Percentiles rank a stretch among this genome's conserved stretches.
Evolutionary conservation across 2,113 vertebrate genomes (phyloP).

Genomic region (Paramormyrops kingsleyae): DNA sequence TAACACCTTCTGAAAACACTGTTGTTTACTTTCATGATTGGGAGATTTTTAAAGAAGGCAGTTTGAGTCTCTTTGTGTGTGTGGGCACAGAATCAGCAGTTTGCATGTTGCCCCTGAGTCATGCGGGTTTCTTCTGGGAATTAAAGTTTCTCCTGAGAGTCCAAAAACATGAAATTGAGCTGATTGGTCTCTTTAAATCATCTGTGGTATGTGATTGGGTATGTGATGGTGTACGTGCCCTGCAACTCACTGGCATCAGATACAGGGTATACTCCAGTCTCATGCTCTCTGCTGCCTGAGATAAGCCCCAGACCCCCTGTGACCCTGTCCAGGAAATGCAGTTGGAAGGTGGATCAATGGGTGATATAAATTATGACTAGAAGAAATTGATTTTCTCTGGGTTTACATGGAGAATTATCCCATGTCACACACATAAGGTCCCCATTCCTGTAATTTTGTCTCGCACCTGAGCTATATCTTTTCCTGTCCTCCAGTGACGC

Average conservation of each 20-base stretch:
- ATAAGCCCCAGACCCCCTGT: not conserved
- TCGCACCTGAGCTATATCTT: not conserved
- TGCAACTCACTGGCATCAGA: not conserved
- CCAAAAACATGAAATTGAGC: not conserved
- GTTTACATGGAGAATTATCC: not conserved
- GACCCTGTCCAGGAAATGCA: not conserved
- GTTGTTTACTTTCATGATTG: not conserved
- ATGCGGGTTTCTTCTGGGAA: not conserved
- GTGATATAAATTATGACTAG: not conserved
- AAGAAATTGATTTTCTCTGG: conserved; percentile 2
- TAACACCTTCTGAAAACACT: not conserved
- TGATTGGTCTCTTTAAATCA: not conserved
- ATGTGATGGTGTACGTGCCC: not conserved
- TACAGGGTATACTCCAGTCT: not conserved
- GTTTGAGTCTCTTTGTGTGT: not conserved
- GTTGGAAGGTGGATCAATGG: not conserved
- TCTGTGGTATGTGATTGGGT: not conserved
- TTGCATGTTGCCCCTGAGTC: not conserved
- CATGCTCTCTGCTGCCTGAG: not conserved
- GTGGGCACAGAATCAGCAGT: not conserved
- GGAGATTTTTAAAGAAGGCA: not conserved
- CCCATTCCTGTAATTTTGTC: not conserved
- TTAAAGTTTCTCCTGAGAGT: not conserved
- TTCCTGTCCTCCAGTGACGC: not conserved
- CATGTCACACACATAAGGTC: not conserved